A percentile compares a stretch with the other conserved stretches of the same genome.
phyloP scores from a whole-genome alignment of 2,888 invertebrate species.

The Hyppa rectilinea region DNA sequence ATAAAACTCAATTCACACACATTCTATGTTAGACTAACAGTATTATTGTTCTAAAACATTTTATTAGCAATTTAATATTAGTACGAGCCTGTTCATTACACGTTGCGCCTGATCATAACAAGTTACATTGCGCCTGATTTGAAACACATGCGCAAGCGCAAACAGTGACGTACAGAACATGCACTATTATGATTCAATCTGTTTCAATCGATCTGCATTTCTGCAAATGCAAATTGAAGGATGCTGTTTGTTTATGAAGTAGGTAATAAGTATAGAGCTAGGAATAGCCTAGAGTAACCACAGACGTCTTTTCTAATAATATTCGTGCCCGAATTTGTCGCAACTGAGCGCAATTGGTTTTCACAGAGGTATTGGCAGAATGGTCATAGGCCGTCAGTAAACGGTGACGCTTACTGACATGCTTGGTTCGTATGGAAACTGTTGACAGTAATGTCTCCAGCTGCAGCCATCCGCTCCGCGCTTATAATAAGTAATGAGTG shows the following conservation, averaged over 20 bases:
- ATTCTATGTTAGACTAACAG: constrained; percentile 17
- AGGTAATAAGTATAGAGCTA: not conserved
- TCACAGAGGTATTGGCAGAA: no score
- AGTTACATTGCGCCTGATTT: constrained; percentile 72
- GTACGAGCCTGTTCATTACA: constrained; percentile 71
- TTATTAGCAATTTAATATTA: constrained; percentile 63
- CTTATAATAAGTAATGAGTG: not conserved
- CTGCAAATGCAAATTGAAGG: constrained; percentile 50
- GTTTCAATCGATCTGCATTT: constrained; percentile 60
- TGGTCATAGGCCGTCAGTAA: not conserved
- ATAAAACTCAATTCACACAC: constrained; percentile 45
- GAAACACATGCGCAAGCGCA: constrained; percentile 72
- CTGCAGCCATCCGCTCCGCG: not conserved
- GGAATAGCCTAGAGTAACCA: not conserved
- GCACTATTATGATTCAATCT: constrained; percentile 56
- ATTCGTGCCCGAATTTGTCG: not conserved
- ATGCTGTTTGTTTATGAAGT: constrained; percentile 29
- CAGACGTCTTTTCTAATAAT: not conserved
- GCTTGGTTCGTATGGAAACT: not conserved
- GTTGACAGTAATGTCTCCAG: not conserved
- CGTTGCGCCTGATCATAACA: constrained; percentile 69
- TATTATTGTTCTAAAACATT: constrained; percentile 53
- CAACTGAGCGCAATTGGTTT: not conserved
- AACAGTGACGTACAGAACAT: constrained; percentile 52
- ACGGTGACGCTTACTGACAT: not conserved